A percentile compares a stretch with the other conserved stretches of the same genome.
Evolutionary conservation across 2,797 vertebrate genomes (phyloP).

Genomic region (Thalassophryne amazonica): DNA sequence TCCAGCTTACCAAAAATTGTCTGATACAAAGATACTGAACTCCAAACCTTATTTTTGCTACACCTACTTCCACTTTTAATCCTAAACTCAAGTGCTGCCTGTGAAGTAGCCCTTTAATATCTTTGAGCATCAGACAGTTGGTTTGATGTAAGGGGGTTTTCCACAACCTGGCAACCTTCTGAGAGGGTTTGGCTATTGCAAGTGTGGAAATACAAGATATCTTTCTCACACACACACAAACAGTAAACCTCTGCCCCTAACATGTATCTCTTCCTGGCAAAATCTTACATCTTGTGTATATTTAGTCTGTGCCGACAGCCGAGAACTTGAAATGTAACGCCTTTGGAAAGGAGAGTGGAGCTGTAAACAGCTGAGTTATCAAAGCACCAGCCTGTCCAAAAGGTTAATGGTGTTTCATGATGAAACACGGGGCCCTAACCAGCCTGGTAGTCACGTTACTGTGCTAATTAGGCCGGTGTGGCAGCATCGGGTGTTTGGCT

Average conservation of each 20-base stretch:
- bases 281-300: slow-evolving; percentile 61
- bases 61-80: background rate
- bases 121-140: background rate
- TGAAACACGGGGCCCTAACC: slow-evolving; percentile 41
- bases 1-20: too few species aligned
- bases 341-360: slow-evolving; percentile 40
- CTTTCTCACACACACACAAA: background rate
- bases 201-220: slow-evolving; percentile 7
- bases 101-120: background rate
- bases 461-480: slow-evolving; percentile 36
- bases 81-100: background rate
- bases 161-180: background rate
- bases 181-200: slow-evolving; percentile 1
- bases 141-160: background rate
- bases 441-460: slow-evolving; percentile 7
- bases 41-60: background rate
- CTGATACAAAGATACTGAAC: too few species aligned
- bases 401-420: slow-evolving; percentile 70
- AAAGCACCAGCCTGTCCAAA: slow-evolving; percentile 46
- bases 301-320: slow-evolving; percentile 57
- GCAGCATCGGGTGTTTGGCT: background rate
- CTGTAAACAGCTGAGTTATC: slow-evolving; percentile 67
- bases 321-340: slow-evolving; percentile 64
- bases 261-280: slow-evolving; percentile 58
- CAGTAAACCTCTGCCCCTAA: slow-evolving; percentile 19